These are phyloP conservation scores for Zygothrica quintamaculata DNA, from an alignment of 2,888 invertebrate genomes.

Conservation along the genomic window DNA sequence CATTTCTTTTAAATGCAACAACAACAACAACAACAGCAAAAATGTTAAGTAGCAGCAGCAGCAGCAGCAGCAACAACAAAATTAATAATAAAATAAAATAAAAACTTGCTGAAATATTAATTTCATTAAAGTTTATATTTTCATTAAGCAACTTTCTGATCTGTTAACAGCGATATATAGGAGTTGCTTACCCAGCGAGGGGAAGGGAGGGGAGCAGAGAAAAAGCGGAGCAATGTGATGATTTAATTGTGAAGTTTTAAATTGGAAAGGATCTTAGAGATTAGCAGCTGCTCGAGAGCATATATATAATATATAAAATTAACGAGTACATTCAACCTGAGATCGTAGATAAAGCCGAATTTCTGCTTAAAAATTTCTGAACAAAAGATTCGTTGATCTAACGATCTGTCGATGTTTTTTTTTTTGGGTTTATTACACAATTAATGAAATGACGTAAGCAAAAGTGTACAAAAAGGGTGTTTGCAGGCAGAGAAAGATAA, in stretches of 20 bases:
- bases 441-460: slow-evolving; percentile 61
- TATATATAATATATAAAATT: slow-evolving; percentile 36
- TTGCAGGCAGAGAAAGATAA: neutral
- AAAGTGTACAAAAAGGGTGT: neutral
- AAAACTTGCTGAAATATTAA: slow-evolving; percentile 64
- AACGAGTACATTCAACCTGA: slow-evolving; percentile 48
- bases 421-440: slow-evolving; percentile 40
- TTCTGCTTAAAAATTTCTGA: slow-evolving; percentile 2
- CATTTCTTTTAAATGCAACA: slow-evolving; percentile 45
- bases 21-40: no score
- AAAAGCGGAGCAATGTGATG: no score
- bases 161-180: slow-evolving; percentile 47
- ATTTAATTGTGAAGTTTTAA: slow-evolving; percentile 64
- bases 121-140: slow-evolving; percentile 76
- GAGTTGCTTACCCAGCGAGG: slow-evolving; percentile 16
- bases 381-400: neutral
- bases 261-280: slow-evolving; percentile 67
- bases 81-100: neutral
- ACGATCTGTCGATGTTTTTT: neutral
- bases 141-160: slow-evolving; percentile 75
- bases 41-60: no score
- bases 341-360: slow-evolving; percentile 15
- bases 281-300: slow-evolving; percentile 29
- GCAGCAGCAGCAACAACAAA: slow-evolving; percentile 8
- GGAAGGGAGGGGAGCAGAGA: slow-evolving; percentile 42